Percentiles rank a stretch among this genome's conserved stretches.
Conservation (phyloP, 2,888 invertebrate genomes). For the Pandemis heparana region DNA sequence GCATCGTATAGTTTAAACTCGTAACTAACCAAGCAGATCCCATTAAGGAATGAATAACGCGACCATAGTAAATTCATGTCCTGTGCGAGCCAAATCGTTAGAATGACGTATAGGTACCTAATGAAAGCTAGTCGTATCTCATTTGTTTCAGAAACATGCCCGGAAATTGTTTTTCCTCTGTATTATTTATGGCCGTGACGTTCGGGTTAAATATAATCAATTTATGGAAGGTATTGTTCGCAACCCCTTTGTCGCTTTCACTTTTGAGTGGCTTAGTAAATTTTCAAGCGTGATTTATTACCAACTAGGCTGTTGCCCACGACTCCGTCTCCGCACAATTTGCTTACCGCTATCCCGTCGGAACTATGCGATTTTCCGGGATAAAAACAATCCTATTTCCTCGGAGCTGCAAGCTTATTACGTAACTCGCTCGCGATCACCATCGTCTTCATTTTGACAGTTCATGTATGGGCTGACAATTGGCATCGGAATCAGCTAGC, state of each 20-base stretch:
- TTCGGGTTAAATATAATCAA: background rate
- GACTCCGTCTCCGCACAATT: too few species aligned
- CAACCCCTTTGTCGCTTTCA: background rate
- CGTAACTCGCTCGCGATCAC: too few species aligned
- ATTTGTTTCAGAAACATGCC: constrained; percentile 11
- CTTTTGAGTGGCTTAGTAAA: background rate
- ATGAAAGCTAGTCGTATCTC: constrained; percentile 14
- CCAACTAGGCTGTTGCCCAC: background rate
- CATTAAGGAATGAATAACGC: constrained; percentile 2
- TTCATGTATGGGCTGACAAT: too few species aligned
- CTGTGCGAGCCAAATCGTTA: constrained; percentile 10
- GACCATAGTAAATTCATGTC: background rate
- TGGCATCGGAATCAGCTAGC: too few species aligned
- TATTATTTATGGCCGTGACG: constrained; percentile 8
- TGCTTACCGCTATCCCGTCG: too few species aligned
- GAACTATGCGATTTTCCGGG: too few species aligned
- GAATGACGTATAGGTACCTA: constrained; percentile 11
- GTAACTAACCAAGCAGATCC: background rate
- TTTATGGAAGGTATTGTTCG: background rate
- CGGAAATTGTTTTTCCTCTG: constrained; percentile 20
- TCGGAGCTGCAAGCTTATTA: too few species aligned
- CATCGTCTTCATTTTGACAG: too few species aligned
- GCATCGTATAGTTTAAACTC: background rate
- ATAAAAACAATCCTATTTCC: too few species aligned
- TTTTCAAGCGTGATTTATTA: background rate